phyloP scores from a whole-genome alignment of 2,797 vertebrate species.

The Acanthis flammea region DNA sequence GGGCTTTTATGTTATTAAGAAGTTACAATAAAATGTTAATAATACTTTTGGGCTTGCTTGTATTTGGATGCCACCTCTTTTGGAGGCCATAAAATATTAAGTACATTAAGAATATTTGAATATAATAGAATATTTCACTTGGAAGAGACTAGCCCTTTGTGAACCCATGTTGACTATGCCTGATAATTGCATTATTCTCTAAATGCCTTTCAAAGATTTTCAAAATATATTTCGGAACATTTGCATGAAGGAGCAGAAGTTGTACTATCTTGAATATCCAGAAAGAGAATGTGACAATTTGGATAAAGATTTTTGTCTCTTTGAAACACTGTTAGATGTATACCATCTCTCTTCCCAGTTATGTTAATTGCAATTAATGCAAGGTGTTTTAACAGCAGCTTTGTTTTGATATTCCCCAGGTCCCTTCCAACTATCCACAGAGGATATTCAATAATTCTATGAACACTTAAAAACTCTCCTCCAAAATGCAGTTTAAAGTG shows the following conservation, averaged over 20 bases:
- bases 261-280: background rate
- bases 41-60: background rate
- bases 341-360: background rate
- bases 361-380: background rate
- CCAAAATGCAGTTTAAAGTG: background rate
- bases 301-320: background rate
- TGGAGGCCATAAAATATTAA: background rate
- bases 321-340: background rate
- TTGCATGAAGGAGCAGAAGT: background rate
- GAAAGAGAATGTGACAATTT: background rate
- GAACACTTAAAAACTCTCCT: background rate
- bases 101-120: background rate
- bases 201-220: background rate
- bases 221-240: background rate
- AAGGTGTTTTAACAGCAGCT: background rate
- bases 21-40: background rate
- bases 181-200: background rate
- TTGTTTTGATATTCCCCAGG: fast-evolving
- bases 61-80: background rate
- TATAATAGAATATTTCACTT: background rate
- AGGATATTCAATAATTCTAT: background rate
- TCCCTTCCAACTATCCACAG: background rate
- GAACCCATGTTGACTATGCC: background rate
- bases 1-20: background rate
- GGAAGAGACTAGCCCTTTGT: background rate